Conservation (phyloP, 2,113 vertebrate species). For the Neomonachus schauinslandi region DNA sequence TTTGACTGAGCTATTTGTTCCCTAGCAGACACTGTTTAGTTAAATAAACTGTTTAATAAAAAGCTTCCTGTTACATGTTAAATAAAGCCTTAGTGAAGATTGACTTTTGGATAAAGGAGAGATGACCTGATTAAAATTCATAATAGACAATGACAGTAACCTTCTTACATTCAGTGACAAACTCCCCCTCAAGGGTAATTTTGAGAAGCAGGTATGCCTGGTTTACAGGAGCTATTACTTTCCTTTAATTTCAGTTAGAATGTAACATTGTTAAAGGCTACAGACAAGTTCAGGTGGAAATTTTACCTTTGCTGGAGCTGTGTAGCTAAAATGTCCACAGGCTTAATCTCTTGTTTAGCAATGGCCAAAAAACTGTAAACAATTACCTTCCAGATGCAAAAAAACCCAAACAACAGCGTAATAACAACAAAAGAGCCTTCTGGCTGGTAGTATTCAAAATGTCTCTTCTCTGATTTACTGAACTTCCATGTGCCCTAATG, state of each 20-base stretch:
- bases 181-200: not conserved
- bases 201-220: not conserved
- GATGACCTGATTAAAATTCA: slow-evolving; percentile 31
- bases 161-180: not conserved
- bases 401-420: not conserved
- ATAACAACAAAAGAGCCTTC: not conserved
- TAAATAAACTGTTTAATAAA: not conserved
- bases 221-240: not conserved
- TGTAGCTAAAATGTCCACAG: not conserved
- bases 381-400: not conserved
- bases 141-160: not conserved
- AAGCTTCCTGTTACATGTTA: not conserved
- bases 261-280: not conserved
- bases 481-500: rapidly evolving
- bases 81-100: not conserved
- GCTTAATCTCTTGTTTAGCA: not conserved
- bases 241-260: not conserved
- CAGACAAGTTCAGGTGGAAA: not conserved
- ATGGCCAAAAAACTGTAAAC: not conserved
- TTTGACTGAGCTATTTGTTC: slow-evolving; percentile 1
- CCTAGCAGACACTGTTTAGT: not conserved
- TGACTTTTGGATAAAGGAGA: slow-evolving; percentile 14
- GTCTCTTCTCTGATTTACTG: not conserved
- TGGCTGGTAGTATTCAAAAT: not conserved
- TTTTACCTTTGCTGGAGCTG: not conserved